Percentiles rank a stretch among this genome's conserved stretches.
Evolutionary conservation across 2,113 vertebrate genomes (phyloP).

Genomic region (Galbula dea): DNA sequence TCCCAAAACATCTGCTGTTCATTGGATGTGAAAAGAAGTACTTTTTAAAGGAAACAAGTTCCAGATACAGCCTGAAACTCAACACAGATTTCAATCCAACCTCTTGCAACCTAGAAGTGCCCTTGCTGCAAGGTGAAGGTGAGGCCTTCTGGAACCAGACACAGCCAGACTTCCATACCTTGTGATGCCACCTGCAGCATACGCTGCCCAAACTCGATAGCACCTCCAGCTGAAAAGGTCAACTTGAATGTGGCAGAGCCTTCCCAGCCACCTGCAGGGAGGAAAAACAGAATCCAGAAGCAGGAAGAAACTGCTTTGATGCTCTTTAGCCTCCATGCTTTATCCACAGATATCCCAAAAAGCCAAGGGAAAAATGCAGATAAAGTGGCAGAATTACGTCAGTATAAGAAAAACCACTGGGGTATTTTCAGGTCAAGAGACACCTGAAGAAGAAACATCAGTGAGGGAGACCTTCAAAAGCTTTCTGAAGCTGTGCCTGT

Average conservation of each 20-base stretch:
- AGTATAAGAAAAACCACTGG: background rate
- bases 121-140: background rate
- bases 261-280: conserved; percentile 90
- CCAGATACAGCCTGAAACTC: background rate
- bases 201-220: conserved; percentile 94
- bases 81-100: background rate
- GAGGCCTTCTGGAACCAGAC: background rate
- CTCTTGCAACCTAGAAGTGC: background rate
- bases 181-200: conserved; percentile 95
- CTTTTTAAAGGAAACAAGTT: background rate
- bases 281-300: background rate
- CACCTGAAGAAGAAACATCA: background rate
- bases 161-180: conserved; percentile 70
- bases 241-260: conserved; percentile 86
- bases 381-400: background rate
- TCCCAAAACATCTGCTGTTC: background rate
- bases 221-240: conserved; percentile 87
- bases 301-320: background rate
- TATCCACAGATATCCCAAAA: background rate
- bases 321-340: background rate
- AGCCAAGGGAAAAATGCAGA: background rate
- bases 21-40: background rate
- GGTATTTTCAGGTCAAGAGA: background rate
- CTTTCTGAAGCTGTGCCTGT: background rate
- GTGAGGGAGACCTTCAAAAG: background rate